Percentiles rank a stretch among this genome's conserved stretches.
Conservation (phyloP, 2,888 invertebrate genomes). For the Lepetodrilus schrolli region DNA sequence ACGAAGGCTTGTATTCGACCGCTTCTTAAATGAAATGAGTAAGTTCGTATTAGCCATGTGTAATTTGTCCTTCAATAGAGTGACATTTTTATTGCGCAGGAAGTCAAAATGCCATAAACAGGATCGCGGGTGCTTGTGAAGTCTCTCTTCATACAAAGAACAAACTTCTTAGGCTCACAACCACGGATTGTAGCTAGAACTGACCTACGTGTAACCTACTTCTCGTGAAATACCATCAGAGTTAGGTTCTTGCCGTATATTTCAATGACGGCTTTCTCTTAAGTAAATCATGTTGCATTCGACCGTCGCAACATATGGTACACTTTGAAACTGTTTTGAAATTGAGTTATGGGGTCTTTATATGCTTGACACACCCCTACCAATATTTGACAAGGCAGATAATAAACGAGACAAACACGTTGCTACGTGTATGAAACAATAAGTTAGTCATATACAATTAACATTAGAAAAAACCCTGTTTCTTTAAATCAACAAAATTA, state of each 20-base stretch:
- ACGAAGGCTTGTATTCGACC: too few species aligned
- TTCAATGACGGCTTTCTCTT: conserved; percentile 14
- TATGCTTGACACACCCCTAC: too few species aligned
- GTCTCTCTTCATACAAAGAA: neutral
- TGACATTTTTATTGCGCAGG: conserved; percentile 23
- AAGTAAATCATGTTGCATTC: too few species aligned
- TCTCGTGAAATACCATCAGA: neutral
- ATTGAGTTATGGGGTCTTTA: too few species aligned
- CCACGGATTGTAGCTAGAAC: neutral
- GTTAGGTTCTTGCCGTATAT: neutral
- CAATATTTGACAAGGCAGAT: too few species aligned
- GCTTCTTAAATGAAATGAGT: conserved; percentile 2
- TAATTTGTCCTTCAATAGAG: neutral
- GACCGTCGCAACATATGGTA: too few species aligned
- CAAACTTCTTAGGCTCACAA: neutral
- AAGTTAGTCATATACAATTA: too few species aligned
- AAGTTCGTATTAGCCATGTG: conserved; percentile 17
- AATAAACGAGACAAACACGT: too few species aligned
- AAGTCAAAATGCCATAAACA: conserved; percentile 14
- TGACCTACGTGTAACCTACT: neutral
- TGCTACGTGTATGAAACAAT: too few species aligned
- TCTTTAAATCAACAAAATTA: too few species aligned
- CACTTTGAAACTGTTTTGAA: too few species aligned
- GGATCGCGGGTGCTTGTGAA: neutral
- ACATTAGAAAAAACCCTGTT: too few species aligned